Evolutionary conservation across 2,888 invertebrate genomes (phyloP).

Genomic region (Trissonchulus latispiculum): DNA sequence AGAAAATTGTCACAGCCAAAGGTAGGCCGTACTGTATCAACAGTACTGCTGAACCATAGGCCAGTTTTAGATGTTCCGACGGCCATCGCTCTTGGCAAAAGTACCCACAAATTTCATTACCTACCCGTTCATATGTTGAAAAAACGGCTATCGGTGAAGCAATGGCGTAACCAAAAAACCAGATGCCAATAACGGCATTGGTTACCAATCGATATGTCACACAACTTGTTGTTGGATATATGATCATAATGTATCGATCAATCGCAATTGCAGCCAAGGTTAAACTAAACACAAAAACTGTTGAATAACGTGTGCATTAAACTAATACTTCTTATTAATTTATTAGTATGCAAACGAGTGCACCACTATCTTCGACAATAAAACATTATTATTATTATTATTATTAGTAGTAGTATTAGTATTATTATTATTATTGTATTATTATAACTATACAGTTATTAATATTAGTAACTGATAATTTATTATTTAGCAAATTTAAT

Average conservation of each 20-base stretch:
- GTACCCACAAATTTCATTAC: constrained; percentile 33
- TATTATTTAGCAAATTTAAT: no score
- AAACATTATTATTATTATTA: no score
- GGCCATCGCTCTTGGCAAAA: constrained; percentile 41
- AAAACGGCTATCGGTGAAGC: constrained; percentile 39
- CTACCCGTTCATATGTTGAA: constrained; percentile 24
- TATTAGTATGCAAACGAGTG: no score
- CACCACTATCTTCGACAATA: no score
- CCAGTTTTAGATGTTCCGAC: constrained; percentile 24
- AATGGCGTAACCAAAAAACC: constrained; percentile 35
- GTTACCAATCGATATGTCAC: constrained; percentile 34
- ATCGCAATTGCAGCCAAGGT: constrained; percentile 40
- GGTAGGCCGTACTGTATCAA: constrained; percentile 40
- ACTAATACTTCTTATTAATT: no score
- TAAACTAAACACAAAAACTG: constrained; percentile 40
- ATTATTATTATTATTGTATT: no score
- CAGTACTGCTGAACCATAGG: constrained; percentile 34
- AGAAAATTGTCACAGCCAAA: constrained; percentile 34
- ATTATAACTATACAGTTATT: no score
- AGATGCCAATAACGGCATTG: constrained; percentile 33
- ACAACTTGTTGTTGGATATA: constrained; percentile 29
- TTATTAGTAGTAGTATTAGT: no score
- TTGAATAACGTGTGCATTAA: no score
- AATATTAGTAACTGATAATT: no score
- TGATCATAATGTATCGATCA: constrained; percentile 37